A percentile compares a stretch with the other conserved stretches of the same genome.
These are phyloP conservation scores for Gallinago nigripennis DNA, from an alignment of 2,797 vertebrate species.

Conservation along the genomic window DNA sequence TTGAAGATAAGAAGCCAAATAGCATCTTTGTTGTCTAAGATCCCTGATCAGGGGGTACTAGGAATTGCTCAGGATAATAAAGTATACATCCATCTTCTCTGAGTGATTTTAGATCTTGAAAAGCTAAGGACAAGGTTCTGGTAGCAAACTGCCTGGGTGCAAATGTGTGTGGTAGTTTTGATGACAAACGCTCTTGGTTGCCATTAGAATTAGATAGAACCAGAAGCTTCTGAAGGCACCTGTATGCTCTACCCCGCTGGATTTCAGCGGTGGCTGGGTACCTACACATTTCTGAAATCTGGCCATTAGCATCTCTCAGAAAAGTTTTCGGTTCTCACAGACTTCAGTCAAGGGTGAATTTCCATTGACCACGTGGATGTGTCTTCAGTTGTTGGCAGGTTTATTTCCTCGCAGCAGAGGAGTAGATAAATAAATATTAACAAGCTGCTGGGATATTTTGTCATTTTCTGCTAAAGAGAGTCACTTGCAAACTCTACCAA, in stretches of 20 bases:
- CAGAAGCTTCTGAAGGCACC: background rate
- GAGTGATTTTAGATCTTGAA: background rate
- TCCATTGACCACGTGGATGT: background rate
- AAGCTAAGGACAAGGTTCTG: background rate
- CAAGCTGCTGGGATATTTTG: background rate
- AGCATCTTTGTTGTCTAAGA: background rate
- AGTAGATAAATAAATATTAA: background rate
- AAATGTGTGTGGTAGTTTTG: background rate
- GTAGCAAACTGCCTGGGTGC: background rate
- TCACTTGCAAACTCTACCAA: background rate
- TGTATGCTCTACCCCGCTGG: background rate
- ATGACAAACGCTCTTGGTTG: background rate
- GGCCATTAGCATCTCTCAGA: background rate
- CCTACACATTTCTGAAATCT: background rate
- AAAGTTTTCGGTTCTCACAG: background rate
- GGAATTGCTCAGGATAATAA: background rate
- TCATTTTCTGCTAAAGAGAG: slow-evolving; percentile 25
- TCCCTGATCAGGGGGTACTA: background rate
- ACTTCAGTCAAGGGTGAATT: background rate
- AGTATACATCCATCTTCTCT: background rate
- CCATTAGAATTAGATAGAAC: background rate
- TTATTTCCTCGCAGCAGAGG: background rate
- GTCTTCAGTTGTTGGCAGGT: background rate
- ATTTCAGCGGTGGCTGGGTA: background rate
- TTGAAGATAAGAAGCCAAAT: background rate